Base-by-base conservation (phyloP, 2,888 invertebrate species). In the Tipula lateralis region DNA sequence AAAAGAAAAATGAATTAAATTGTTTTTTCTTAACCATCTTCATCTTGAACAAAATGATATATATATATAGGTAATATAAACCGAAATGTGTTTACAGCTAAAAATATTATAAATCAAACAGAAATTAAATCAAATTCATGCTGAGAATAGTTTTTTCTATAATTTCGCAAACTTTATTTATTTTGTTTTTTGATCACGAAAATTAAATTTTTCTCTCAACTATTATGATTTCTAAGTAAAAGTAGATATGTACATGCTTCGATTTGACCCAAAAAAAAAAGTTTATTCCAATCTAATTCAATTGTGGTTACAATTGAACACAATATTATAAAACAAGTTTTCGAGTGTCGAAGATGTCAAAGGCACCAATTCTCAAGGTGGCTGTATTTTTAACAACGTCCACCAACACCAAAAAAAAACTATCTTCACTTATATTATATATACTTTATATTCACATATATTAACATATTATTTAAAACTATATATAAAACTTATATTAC, bases 261-360 rank as follows among this genome's bases (percentile, higher is more conserved):
- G n/a, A n/a, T n/a, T 66, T 66, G 66, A 66, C 66, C 66, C 66
- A 66, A 66, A 66, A 66, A 66, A 66, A 66, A 66, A 66, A 66
- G 66, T 66, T 66, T 66, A 66, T 66, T 66, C 66, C 66, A 66
- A 66, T 66, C 66, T 66, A 66, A 66, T 66, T 66, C 24, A 24
- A 66, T 66, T 24, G 24, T 66, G 66, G 66, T 24, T 24, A 66
- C 66, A 66, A 66, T 66, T 66, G 24, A 66, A 24, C 66, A 66
- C 66, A 7, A 24, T 66, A 9, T 66, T 66, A 24, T 66, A 66
- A 13, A 39, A 66, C 66, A 24, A 66, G 66, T 66, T 66, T 66
- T 66, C 24, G 66, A 66, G 66, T 66, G 24, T 66, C 66, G 66
- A 66, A 66, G 66, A 66, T 66, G 66, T 66, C 66, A 66, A 66